Evolutionary conservation across 2,797 vertebrate genomes (phyloP).

Genomic region (Gambusia yucatana): DNA sequence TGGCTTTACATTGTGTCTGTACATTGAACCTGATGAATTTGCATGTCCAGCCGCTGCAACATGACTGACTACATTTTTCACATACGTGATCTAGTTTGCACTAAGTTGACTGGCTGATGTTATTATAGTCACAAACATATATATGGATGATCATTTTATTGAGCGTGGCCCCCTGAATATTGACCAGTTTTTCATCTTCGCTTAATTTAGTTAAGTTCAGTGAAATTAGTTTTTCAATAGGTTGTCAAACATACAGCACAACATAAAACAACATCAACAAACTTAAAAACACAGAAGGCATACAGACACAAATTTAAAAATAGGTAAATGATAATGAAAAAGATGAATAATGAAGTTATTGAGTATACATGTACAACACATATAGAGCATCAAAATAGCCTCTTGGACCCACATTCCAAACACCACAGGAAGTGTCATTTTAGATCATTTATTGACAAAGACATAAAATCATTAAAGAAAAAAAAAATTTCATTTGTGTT

Average conservation of each 20-base stretch:
- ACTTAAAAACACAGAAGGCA: too few species aligned
- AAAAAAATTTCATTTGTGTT: too few species aligned
- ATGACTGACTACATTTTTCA: neutral
- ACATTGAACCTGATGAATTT: neutral
- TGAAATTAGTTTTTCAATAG: too few species aligned
- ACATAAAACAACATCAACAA: too few species aligned
- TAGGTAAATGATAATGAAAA: too few species aligned
- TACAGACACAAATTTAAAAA: too few species aligned
- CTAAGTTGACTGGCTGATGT: neutral
- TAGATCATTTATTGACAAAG: too few species aligned
- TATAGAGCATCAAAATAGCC: neutral
- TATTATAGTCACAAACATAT: neutral
- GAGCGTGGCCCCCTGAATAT: neutral
- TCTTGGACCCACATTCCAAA: neutral
- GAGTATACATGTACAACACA: too few species aligned
- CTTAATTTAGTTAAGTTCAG: neutral
- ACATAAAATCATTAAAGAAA: too few species aligned
- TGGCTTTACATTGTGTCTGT: neutral
- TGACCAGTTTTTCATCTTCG: neutral
- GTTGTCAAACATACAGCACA: too few species aligned
- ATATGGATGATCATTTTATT: neutral
- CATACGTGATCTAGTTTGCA: neutral
- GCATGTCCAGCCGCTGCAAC: neutral
- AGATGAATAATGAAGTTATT: too few species aligned
- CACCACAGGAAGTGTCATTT: too few species aligned